These are phyloP conservation scores for Cryptophagus acutangulus DNA, from an alignment of 2,888 invertebrate genomes.

Conservation along the genomic window DNA sequence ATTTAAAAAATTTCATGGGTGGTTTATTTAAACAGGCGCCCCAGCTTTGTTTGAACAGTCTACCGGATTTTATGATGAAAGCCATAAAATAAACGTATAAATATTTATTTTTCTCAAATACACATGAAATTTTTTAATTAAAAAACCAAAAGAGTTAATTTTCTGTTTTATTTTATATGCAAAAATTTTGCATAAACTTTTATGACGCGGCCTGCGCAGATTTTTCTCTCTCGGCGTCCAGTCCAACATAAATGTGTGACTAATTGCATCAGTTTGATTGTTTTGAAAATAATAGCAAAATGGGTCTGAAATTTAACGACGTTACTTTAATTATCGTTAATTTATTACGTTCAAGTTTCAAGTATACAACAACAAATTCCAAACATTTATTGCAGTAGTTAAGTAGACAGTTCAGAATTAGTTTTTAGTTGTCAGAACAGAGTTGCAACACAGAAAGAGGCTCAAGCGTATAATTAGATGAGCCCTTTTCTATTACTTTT, in stretches of 20 bases:
- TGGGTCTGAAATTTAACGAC: background rate
- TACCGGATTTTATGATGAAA: slow-evolving; percentile 10
- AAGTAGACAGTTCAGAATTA: slow-evolving; percentile 12
- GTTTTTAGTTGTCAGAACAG: slow-evolving; percentile 2
- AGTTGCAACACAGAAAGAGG: background rate
- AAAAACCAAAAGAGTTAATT: background rate
- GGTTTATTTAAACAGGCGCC: slow-evolving; percentile 7
- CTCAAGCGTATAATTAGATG: slow-evolving; percentile 7
- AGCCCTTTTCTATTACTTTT: slow-evolving; percentile 10
- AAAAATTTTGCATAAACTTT: too few relatives aligned
- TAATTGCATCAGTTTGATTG: too few relatives aligned
- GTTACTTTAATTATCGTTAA: background rate
- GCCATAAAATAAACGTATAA: slow-evolving; percentile 4
- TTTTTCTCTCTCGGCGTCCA: too few relatives aligned
- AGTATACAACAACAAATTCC: slow-evolving; percentile 9
- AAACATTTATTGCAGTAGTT: slow-evolving; percentile 11
- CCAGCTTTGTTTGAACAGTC: slow-evolving; percentile 6
- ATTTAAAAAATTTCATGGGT: slow-evolving; percentile 3
- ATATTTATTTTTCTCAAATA: background rate
- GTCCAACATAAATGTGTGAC: too few relatives aligned
- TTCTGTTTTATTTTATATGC: too few relatives aligned
- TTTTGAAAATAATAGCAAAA: background rate
- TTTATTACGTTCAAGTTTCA: too few relatives aligned
- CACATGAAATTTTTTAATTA: slow-evolving; percentile 4
- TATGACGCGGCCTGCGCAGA: too few relatives aligned